Evolutionary conservation across 1,140 invertebrate genomes (phyloP), one percentile per base, ranked within the genome.

Genomic region (Whitmania pigra): DNA sequence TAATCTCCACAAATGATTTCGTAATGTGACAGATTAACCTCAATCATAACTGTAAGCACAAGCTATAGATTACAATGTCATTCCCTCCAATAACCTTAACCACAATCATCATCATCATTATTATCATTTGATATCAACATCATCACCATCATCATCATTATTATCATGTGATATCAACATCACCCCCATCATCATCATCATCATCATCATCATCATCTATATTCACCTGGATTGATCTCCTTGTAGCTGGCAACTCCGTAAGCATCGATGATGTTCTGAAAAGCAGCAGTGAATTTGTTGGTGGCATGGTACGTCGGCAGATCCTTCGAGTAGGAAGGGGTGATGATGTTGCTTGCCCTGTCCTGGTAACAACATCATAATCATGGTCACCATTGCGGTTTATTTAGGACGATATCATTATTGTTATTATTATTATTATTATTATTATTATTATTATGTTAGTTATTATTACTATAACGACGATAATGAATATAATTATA

Each of bases 261-360:
- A 0, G 94, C 87, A 83, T 98, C 93, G 74, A 99, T 93, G 73
- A 99, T 86, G 78, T 87, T 89, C 83, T 99, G 95, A 85, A 97
- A 99, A 31, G 91, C 94, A 77, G 85, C 85, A 0, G 96, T 98
- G 79, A 98, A 97, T 79, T 93, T 93, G 83, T 98, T 98, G 31
- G 91, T 91, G 27, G 91, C 86, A 82, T 96, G 93, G 80, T 92
- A 97, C 0, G 96, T 98, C 22, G 95, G 94, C 73, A 87, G 85
- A 81, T 86, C 0, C 92, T 93, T 68, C 89, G 87, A 81, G 97
- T 93, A 53, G 92, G 87, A 82, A 97, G 97, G 75, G 98, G 82
- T 82, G 98, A 96, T 31, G 93, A 94, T 40, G 93, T 91, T 72
- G 97, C 93, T 49, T 91, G 91, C 78, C 91, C 93, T 53, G 94